Conservation (phyloP, 2,113 vertebrate genomes). For the Elanus axillaris region DNA sequence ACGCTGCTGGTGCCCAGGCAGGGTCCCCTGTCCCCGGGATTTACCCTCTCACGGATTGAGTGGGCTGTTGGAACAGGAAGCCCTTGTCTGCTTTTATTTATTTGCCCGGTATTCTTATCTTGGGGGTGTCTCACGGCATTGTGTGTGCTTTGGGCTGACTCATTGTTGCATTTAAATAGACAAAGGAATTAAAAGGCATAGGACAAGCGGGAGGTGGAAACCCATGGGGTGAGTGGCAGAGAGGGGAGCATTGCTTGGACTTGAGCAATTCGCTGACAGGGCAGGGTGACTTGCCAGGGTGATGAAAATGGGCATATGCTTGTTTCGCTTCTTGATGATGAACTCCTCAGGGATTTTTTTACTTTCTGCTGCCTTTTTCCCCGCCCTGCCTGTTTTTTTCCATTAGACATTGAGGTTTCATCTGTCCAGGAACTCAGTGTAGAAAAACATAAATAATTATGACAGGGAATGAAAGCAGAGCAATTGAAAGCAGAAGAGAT, state of each 20-base stretch:
- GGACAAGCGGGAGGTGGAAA: not conserved
- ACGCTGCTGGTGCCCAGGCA: accelerated
- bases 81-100: not conserved
- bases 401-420: not conserved
- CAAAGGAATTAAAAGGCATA: not conserved
- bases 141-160: not conserved
- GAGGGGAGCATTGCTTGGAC: not conserved
- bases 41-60: too few species aligned
- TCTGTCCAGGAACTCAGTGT: not conserved
- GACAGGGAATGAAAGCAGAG: not conserved
- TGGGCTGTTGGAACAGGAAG: not conserved
- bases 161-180: not conserved
- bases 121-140: not conserved
- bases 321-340: not conserved
- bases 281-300: not conserved
- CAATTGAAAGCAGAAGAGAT: not conserved
- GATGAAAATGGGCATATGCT: not conserved
- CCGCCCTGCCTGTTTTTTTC: not conserved
- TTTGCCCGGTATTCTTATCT: not conserved
- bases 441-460: not conserved
- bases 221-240: not conserved
- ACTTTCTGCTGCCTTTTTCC: accelerated
- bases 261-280: not conserved
- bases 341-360: not conserved
- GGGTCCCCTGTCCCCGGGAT: accelerated